A percentile compares a stretch with the other conserved stretches of the same genome.
Evolutionary conservation across 2,888 invertebrate species (phyloP).

Genomic region (Orthonevra nobilis): DNA sequence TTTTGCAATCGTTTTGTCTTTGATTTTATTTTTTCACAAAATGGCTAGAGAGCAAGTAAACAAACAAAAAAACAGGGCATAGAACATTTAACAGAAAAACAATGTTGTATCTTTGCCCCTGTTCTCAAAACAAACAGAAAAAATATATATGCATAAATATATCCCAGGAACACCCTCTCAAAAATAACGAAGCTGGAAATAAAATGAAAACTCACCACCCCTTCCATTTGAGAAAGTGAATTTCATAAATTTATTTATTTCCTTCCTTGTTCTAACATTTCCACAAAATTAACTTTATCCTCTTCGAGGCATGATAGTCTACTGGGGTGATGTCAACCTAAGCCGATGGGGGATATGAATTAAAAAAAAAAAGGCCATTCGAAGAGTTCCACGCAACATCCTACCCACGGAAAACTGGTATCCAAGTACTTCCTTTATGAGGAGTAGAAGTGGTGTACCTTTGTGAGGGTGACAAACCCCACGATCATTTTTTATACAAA

Average conservation of each 20-base stretch:
- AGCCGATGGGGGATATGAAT: not conserved
- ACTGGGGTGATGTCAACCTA: not conserved
- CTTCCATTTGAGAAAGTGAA: constrained; percentile 46
- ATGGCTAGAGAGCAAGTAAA: too few relatives aligned
- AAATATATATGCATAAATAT: too few relatives aligned
- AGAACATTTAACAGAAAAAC: too few relatives aligned
- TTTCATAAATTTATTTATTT: constrained; percentile 62
- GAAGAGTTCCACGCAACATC: constrained; percentile 33
- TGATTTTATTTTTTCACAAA: too few relatives aligned
- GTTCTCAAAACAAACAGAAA: too few relatives aligned
- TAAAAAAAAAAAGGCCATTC: not conserved
- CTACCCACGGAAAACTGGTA: constrained; percentile 37
- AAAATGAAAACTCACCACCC: not conserved
- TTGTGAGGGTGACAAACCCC: constrained; percentile 12
- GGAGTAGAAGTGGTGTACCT: not conserved
- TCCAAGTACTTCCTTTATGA: constrained; percentile 38
- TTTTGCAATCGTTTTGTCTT: too few relatives aligned
- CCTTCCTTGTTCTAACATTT: constrained; percentile 55
- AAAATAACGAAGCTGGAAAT: not conserved
- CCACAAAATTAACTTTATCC: constrained; percentile 55
- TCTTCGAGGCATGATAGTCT: constrained; percentile 11
- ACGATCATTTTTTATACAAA: constrained; percentile 21
- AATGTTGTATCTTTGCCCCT: too few relatives aligned
- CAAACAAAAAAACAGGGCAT: too few relatives aligned
- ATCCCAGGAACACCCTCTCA: not conserved